These are phyloP conservation scores for Tetanocera ferruginea DNA, from an alignment of 2,888 invertebrate genomes.

Conservation along the genomic window DNA sequence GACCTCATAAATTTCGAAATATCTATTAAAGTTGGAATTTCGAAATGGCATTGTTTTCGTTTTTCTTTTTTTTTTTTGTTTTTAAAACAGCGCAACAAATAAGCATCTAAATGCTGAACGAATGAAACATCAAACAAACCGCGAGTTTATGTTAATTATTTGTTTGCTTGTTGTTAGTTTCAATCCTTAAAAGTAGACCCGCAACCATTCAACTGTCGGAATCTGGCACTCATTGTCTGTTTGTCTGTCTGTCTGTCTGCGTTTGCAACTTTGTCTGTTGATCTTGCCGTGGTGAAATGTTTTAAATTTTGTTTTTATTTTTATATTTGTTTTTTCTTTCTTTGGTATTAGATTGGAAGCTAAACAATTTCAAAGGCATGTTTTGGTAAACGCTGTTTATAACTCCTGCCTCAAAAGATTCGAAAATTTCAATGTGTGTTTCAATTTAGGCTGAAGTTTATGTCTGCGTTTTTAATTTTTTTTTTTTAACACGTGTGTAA, in stretches of 20 bases:
- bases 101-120: too few species aligned
- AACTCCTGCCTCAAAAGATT: too few species aligned
- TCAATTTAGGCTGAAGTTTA: not conserved
- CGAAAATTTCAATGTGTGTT: not conserved
- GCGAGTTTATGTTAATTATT: conserved; percentile 18
- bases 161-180: not conserved
- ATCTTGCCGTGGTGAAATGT: not conserved
- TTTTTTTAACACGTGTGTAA: too few species aligned
- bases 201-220: too few species aligned
- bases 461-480: not conserved
- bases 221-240: not conserved
- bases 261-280: not conserved
- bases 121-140: conserved; percentile 5
- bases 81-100: too few species aligned
- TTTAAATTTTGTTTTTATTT: too few species aligned
- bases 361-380: conserved; percentile 2
- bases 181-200: too few species aligned
- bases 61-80: too few species aligned
- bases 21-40: too few species aligned
- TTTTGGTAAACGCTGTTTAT: not conserved
- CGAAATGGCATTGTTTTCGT: too few species aligned
- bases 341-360: not conserved
- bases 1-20: too few species aligned
- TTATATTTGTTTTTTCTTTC: not conserved
- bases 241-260: not conserved